Evolutionary conservation across 37 sponge, comb jelly and placozoan genomes (phyloP).

Genomic region (Amphimedon queenslandica): DNA sequence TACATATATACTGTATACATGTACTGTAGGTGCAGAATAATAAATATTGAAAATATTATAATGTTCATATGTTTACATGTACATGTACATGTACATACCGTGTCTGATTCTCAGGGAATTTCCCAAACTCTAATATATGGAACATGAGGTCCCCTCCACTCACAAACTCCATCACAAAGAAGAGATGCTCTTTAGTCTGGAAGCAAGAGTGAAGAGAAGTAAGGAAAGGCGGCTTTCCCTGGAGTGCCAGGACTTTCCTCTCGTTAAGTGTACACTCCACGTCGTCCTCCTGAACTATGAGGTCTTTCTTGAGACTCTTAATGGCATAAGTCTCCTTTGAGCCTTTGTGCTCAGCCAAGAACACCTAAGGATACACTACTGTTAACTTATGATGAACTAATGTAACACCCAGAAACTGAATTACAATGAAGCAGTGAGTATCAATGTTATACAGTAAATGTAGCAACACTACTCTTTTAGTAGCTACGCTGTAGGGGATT

Average conservation of each 20-base stretch:
- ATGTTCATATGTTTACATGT: too few relatives aligned
- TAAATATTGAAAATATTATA: too few relatives aligned
- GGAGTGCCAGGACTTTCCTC: conserved; percentile 87
- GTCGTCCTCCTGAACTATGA: conserved; percentile 91
- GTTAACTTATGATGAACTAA: too few relatives aligned
- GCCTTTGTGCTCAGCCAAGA: conserved; percentile 83
- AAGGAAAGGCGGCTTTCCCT: conserved; percentile 84
- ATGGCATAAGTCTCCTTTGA: conserved; percentile 89
- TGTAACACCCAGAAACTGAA: too few relatives aligned
- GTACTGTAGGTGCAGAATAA: too few relatives aligned
- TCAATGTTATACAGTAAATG: too few relatives aligned
- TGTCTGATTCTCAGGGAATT: conserved; percentile 79
- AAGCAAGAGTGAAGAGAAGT: conserved; percentile 91
- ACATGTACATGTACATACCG: too few relatives aligned
- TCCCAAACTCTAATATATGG: conserved; percentile 87
- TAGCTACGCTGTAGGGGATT: too few relatives aligned
- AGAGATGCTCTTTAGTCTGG: conserved; percentile 92
- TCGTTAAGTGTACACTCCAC: conserved; percentile 96
- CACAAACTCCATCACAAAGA: conserved; percentile 96
- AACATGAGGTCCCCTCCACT: conserved; percentile 96
- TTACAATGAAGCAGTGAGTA: too few relatives aligned
- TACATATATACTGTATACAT: too few relatives aligned
- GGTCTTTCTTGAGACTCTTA: conserved; percentile 94
- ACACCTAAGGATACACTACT: too few relatives aligned
- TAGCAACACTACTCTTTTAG: too few relatives aligned